These are phyloP conservation scores for Amiota mariae DNA, from an alignment of 2,888 invertebrate species.

Conservation along the genomic window DNA sequence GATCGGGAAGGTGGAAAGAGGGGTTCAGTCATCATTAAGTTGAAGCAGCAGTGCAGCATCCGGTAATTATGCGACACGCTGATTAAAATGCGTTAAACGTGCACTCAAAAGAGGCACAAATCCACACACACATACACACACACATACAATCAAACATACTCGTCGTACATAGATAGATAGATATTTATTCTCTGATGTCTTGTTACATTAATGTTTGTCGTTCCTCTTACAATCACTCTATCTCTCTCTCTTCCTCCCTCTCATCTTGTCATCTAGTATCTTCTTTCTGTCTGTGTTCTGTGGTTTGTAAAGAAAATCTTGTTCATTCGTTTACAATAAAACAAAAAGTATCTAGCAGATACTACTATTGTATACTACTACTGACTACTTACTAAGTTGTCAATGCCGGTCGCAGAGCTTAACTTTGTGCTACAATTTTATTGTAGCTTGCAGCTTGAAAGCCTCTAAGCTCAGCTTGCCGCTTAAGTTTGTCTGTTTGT, in stretches of 20 bases:
- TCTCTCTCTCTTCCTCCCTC: too few relatives aligned
- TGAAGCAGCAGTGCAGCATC: constrained; percentile 59
- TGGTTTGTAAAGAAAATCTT: constrained; percentile 4
- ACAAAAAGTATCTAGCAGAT: constrained; percentile 44
- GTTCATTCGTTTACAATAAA: constrained; percentile 32
- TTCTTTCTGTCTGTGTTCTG: constrained; percentile 12
- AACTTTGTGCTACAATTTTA: constrained; percentile 10
- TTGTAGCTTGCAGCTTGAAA: too few relatives aligned
- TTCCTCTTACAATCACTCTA: background rate
- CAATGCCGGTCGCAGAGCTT: constrained; percentile 25
- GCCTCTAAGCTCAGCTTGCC: background rate
- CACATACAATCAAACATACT: too few relatives aligned
- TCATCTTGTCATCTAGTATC: background rate
- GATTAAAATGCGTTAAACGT: constrained; percentile 72
- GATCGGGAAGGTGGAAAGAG: background rate
- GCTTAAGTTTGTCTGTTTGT: background rate
- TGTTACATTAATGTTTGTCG: too few relatives aligned
- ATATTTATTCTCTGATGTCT: constrained; percentile 6
- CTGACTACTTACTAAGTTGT: constrained; percentile 21
- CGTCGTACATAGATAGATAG: constrained; percentile 16
- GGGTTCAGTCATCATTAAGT: constrained; percentile 7
- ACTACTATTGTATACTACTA: constrained; percentile 44
- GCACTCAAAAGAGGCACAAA: constrained; percentile 48
- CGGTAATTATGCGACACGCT: constrained; percentile 73
- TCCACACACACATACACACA: constrained; percentile 23